A percentile compares a stretch with the other conserved stretches of the same genome.
Conservation (phyloP, 2,888 invertebrate genomes). For the Mythimna impura region DNA sequence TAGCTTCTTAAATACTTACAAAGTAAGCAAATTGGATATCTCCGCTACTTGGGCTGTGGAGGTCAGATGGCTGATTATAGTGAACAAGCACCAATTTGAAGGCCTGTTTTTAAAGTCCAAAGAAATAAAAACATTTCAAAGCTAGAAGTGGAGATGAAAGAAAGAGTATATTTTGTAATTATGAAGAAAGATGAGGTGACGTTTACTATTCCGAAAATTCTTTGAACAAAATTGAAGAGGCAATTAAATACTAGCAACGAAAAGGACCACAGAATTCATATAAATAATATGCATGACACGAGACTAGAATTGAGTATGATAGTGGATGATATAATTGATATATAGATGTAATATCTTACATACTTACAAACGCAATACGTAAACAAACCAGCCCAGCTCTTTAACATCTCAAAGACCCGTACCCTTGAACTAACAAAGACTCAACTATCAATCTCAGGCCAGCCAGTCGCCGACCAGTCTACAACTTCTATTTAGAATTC, state of each 20-base stretch:
- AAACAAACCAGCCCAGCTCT: neutral
- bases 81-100: neutral
- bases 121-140: neutral
- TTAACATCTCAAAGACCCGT: constrained; percentile 24
- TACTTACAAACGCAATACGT: neutral
- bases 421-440: constrained; percentile 45
- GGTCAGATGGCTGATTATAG: constrained; percentile 7
- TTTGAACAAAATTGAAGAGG: neutral
- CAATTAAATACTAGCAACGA: neutral
- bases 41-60: constrained; percentile 11
- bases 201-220: neutral
- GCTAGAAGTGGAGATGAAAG: neutral
- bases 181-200: neutral
- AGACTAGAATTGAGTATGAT: neutral
- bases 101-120: neutral
- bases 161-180: neutral
- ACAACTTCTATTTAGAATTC: constrained; percentile 24
- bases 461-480: constrained; percentile 51
- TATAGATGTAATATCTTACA: neutral
- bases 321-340: neutral
- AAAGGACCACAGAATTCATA: neutral
- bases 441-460: constrained; percentile 37
- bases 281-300: neutral
- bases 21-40: constrained; percentile 23
- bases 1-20: neutral